phyloP scores from a whole-genome alignment of 2,113 vertebrate genomes.

The Ondatra zibethicus region DNA sequence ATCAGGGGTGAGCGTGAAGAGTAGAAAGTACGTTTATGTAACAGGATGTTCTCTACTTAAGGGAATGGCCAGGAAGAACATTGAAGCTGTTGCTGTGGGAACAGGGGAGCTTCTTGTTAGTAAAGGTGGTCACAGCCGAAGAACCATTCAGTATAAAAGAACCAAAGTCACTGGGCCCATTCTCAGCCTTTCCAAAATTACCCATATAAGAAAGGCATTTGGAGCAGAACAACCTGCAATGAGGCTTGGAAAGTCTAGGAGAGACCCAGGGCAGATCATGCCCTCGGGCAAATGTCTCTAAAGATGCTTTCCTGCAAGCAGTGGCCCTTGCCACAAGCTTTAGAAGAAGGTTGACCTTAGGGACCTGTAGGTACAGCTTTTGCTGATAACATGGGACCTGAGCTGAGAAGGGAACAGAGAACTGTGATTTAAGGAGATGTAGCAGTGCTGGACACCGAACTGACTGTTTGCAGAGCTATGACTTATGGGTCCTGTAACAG shows the following conservation, averaged over 20 bases:
- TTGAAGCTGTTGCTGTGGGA: background rate
- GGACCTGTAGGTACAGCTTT: background rate
- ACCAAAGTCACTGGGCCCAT: background rate
- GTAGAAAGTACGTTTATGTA: background rate
- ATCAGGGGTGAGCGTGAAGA: background rate
- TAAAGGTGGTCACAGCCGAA: background rate
- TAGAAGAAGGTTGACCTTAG: background rate
- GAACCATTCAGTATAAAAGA: background rate
- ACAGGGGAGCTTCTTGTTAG: background rate
- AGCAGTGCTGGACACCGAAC: background rate
- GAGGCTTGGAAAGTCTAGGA: background rate
- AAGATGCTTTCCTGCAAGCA: background rate
- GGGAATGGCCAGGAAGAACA: background rate
- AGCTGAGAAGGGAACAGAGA: background rate
- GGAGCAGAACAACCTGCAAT: background rate
- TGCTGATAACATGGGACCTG: background rate
- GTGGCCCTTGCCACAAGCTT: background rate
- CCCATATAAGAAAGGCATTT: background rate
- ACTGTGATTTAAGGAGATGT: background rate
- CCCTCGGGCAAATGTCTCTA: background rate
- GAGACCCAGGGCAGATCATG: background rate
- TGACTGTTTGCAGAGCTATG: background rate
- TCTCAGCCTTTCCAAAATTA: background rate
- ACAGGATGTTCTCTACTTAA: background rate
- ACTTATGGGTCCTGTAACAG: background rate